Percentiles rank a stretch among this genome's conserved stretches.
Conservation (phyloP, 2,797 vertebrate genomes). For the Oreochromis grahami region DNA sequence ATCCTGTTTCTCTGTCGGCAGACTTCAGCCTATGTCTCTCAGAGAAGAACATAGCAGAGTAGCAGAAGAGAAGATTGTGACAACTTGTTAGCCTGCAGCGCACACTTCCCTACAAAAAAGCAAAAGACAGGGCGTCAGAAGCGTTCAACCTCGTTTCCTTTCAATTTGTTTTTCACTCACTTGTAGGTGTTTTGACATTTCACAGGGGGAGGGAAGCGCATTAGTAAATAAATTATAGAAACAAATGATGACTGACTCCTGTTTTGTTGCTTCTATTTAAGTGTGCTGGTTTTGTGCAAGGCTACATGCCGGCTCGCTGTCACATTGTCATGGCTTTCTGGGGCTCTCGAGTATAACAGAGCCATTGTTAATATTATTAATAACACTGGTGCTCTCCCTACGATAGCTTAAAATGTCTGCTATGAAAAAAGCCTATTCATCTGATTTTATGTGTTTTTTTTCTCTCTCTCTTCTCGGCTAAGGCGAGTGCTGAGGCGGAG, state of each 20-base stretch:
- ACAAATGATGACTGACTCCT: neutral
- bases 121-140: neutral
- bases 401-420: neutral
- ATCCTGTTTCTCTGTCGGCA: rapidly evolving
- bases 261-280: neutral
- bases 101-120: neutral
- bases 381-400: neutral
- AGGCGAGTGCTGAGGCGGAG: neutral
- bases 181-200: neutral
- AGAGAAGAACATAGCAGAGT: neutral
- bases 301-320: neutral
- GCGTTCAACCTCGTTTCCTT: neutral
- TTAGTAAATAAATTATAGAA: neutral
- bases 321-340: neutral
- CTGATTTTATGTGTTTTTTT: neutral
- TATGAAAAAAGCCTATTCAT: neutral
- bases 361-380: neutral
- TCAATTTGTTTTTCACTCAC: neutral
- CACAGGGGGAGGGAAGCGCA: neutral
- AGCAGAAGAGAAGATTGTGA: neutral
- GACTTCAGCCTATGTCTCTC: neutral
- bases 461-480: neutral
- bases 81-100: neutral
- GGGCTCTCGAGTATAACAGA: neutral
- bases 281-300: rapidly evolving